These are phyloP conservation scores for Narcine bancroftii DNA, from an alignment of 2,113 vertebrate species.

Conservation along the genomic window DNA sequence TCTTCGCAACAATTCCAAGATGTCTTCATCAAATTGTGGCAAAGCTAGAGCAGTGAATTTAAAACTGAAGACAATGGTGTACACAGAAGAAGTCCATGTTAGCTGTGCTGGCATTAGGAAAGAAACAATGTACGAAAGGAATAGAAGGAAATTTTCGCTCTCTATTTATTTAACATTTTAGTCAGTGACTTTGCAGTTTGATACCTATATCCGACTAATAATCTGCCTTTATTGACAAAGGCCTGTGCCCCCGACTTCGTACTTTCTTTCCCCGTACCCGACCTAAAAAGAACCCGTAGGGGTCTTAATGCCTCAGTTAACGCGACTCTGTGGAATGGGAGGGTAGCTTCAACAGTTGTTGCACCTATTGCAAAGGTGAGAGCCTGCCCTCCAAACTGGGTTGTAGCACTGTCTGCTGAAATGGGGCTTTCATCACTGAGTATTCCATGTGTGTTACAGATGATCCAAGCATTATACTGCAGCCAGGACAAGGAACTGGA, in stretches of 20 bases:
- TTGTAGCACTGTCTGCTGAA: slow-evolving; percentile 1
- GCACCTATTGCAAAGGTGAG: slow-evolving; percentile 14
- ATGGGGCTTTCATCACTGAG: neutral
- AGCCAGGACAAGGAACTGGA: neutral
- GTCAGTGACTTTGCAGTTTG: slow-evolving; percentile 97
- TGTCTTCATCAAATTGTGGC: slow-evolving; percentile 11
- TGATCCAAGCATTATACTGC: slow-evolving; percentile 12
- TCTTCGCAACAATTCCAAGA: slow-evolving; percentile 27
- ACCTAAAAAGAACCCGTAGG: neutral
- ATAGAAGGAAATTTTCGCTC: slow-evolving; percentile 56
- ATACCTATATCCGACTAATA: slow-evolving; percentile 72
- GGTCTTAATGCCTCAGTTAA: slow-evolving; percentile 15
- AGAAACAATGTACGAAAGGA: slow-evolving; percentile 46
- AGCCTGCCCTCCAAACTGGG: neutral
- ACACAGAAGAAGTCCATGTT: slow-evolving; percentile 41
- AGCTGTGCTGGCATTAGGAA: slow-evolving; percentile 55
- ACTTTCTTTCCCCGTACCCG: slow-evolving; percentile 11
- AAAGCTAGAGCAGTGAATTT: slow-evolving; percentile 54
- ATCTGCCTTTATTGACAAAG: slow-evolving; percentile 95
- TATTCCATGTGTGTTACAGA: neutral
- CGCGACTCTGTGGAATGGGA: neutral
- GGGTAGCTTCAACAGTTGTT: no score
- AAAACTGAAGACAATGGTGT: slow-evolving; percentile 53
- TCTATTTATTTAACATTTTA: slow-evolving; percentile 92
- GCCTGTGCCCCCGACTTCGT: slow-evolving; percentile 50